A percentile compares a stretch with the other conserved stretches of the same genome.
These are phyloP conservation scores for Apodemia zela DNA, from an alignment of 2,888 invertebrate genomes.

Conservation along the genomic window DNA sequence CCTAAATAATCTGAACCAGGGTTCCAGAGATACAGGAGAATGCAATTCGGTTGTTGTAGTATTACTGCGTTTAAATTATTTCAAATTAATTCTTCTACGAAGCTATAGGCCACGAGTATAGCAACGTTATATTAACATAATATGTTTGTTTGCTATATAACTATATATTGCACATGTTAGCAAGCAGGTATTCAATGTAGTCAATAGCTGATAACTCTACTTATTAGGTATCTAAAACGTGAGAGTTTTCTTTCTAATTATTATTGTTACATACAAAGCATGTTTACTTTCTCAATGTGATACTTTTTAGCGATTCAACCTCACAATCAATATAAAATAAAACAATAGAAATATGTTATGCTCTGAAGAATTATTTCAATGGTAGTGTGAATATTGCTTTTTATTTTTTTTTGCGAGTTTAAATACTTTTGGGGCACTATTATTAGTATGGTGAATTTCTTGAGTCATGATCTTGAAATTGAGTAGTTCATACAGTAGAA, in stretches of 20 bases:
- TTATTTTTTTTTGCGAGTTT: background rate
- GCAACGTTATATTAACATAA: background rate
- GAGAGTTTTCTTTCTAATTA: conserved; percentile 35
- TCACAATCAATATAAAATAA: conserved; percentile 2
- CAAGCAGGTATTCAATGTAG: background rate
- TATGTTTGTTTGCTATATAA: background rate
- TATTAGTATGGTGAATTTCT: background rate
- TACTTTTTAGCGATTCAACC: background rate
- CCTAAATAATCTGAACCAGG: too few relatives aligned
- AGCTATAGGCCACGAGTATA: background rate
- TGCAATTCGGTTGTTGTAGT: too few relatives aligned
- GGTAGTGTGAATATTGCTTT: background rate
- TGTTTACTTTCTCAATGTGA: conserved; percentile 22
- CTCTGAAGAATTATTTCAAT: conserved; percentile 1
- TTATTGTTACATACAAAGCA: conserved; percentile 33
- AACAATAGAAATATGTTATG: background rate
- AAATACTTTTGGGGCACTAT: background rate
- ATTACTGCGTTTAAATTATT: too few relatives aligned
- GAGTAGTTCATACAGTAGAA: too few relatives aligned
- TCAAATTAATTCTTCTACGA: too few relatives aligned
- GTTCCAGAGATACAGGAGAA: too few relatives aligned
- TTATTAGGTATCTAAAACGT: conserved; percentile 39
- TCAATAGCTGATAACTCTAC: conserved; percentile 24
- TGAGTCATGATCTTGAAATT: too few relatives aligned
- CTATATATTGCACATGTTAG: background rate